Conservation (phyloP, 1,140 invertebrate species). For the Saxidomus purpurata region DNA sequence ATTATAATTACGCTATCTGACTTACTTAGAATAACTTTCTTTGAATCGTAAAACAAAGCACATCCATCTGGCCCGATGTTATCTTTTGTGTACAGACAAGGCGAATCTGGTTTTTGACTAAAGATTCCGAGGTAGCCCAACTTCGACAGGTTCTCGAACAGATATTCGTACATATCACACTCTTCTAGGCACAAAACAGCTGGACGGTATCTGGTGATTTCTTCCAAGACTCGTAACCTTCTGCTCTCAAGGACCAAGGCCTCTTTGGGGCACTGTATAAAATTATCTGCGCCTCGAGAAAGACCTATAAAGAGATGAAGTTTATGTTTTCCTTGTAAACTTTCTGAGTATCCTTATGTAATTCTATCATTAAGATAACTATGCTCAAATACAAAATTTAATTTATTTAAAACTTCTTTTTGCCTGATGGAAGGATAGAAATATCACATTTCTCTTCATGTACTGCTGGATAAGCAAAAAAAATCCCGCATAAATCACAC, state of each 20-base stretch:
- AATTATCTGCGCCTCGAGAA: constrained; percentile 91
- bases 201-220: constrained; percentile 90
- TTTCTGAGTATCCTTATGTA: too few relatives aligned
- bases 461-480: too few relatives aligned
- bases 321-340: background rate
- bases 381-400: too few relatives aligned
- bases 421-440: too few relatives aligned
- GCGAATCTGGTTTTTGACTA: constrained; percentile 93
- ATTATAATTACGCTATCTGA: constrained; percentile 90
- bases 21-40: constrained; percentile 89
- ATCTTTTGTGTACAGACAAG: constrained; percentile 90
- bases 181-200: constrained; percentile 93
- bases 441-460: too few relatives aligned
- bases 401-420: too few relatives aligned
- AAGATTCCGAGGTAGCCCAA: constrained; percentile 92
- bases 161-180: constrained; percentile 92
- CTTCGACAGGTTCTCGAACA: constrained; percentile 89
- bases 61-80: constrained; percentile 94
- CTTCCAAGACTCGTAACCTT: constrained; percentile 91
- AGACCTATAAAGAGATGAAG: constrained; percentile 88
- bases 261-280: constrained; percentile 91
- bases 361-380: too few relatives aligned
- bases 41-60: constrained; percentile 91
- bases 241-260: constrained; percentile 91
- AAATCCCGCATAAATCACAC: too few relatives aligned